Base-by-base conservation (phyloP, 2,888 invertebrate genomes). In the Helleia helle region DNA sequence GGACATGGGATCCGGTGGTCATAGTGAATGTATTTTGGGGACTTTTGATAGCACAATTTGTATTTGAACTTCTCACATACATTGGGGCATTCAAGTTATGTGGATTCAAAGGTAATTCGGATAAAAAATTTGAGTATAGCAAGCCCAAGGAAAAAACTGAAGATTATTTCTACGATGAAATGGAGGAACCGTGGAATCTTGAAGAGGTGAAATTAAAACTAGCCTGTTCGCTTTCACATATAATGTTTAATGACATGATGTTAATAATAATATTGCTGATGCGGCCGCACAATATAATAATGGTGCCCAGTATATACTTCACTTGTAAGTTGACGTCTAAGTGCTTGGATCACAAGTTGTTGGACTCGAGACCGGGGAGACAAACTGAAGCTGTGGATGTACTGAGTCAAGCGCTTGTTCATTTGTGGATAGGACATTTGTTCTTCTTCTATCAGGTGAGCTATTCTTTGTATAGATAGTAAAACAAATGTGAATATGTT, bases 371-470 rank as follows among this genome's bases (percentile, higher is more conserved):
- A 51, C 55, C 60, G 8, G 54, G 71, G 38, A 72, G 86, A 57
- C 70, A 80, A 48, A 74, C 73, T 0, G 81, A 76, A 1, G 65
- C 65, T 1, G 70, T 62, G 0, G 77, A 81, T 51, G 55, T 69
- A 0, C 28, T 83, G 25, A 67, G 75, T 39, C 65, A 71, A 43
- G 70, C 80, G 2, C 50, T 86, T 6, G 72, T 75, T 51, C 87
- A 88, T 65, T 59, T 87, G 49, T 93, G 93, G 89, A 87, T 95
- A 47, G 93, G 93, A n/a, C 88, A 88, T 43, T 85, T 91, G 51
- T 91, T 93, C 59, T 95, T 91, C 76, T 96, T 94, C 67, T 93
- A 93, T 72, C 95, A 94, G 88, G 93, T 92, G 40, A 56, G 60
- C 28, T 5, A 4, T 38, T 6, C 2, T 25, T 17, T n/a, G n/a